Percentiles rank a stretch among this genome's conserved stretches.
These are phyloP conservation scores for Hydroisotoma schaefferi DNA, from an alignment of 2,888 invertebrate genomes.

Conservation along the genomic window DNA sequence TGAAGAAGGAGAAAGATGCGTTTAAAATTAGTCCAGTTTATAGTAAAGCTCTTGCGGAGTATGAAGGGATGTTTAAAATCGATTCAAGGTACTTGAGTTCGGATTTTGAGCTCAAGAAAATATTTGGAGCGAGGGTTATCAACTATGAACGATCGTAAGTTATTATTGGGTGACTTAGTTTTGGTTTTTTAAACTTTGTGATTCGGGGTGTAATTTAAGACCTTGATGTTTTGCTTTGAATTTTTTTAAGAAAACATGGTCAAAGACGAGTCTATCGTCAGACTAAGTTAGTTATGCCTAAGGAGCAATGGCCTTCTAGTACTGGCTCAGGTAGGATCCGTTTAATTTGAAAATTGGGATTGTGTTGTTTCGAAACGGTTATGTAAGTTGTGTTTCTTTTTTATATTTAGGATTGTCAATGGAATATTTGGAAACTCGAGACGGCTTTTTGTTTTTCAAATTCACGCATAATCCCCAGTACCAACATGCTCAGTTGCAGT, in stretches of 20 bases:
- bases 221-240: neutral
- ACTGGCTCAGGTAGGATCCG: conserved; percentile 60
- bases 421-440: conserved; percentile 59
- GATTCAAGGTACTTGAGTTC: conserved; percentile 72
- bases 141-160: conserved; percentile 61
- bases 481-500: conserved; percentile 68
- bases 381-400: neutral
- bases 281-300: conserved; percentile 65
- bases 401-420: conserved; percentile 61
- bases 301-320: conserved; percentile 68
- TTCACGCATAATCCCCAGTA: conserved; percentile 73
- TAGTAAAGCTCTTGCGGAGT: conserved; percentile 42
- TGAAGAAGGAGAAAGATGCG: conserved; percentile 52
- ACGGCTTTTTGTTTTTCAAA: conserved; percentile 63
- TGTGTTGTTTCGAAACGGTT: neutral
- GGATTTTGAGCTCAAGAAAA: conserved; percentile 73
- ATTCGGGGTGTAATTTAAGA: neutral
- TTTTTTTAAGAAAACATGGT: conserved; percentile 45
- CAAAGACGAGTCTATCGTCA: conserved; percentile 39
- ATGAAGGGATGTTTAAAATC: conserved; percentile 59
- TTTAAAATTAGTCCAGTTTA: conserved; percentile 49
- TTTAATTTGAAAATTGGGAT: neutral
- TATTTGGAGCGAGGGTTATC: conserved; percentile 75
- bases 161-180: conserved; percentile 6
- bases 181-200: neutral